These are phyloP conservation scores for Vanessa atalanta DNA, from an alignment of 1,140 invertebrate genomes.

Conservation along the genomic window DNA sequence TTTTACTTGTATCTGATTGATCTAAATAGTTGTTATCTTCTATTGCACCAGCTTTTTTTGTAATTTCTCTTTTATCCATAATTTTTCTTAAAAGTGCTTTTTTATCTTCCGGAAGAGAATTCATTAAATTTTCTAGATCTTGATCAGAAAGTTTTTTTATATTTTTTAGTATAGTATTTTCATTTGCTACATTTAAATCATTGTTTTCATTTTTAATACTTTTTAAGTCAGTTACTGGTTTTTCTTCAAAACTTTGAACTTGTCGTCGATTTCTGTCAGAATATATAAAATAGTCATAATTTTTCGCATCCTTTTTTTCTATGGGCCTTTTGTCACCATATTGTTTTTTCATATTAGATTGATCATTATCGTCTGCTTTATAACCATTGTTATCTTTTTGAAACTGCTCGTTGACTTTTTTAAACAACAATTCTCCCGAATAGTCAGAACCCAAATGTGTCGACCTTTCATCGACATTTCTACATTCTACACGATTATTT, in stretches of 20 bases:
- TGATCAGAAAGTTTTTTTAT: slow-evolving; percentile 65
- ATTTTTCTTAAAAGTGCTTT: slow-evolving; percentile 65
- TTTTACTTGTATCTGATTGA: slow-evolving; percentile 58
- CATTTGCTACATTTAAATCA: slow-evolving; percentile 29
- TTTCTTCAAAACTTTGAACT: slow-evolving; percentile 40
- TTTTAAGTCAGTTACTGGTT: slow-evolving; percentile 31
- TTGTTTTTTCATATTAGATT: slow-evolving; percentile 12
- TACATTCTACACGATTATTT: slow-evolving; percentile 2
- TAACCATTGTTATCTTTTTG: slow-evolving; percentile 12
- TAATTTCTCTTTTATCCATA: slow-evolving; percentile 73
- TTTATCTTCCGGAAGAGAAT: slow-evolving; percentile 68
- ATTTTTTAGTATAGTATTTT: slow-evolving; percentile 63
- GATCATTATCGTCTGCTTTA: slow-evolving; percentile 9
- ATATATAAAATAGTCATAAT: slow-evolving; percentile 22
- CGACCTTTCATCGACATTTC: slow-evolving; percentile 1
- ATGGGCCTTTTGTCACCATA: slow-evolving; percentile 18
- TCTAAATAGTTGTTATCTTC: slow-evolving; percentile 63
- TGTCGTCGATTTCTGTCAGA: slow-evolving; percentile 54
- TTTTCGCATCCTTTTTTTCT: slow-evolving; percentile 22
- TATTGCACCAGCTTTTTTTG: slow-evolving; percentile 67
- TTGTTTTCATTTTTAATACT: slow-evolving; percentile 37
- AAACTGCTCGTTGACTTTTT: slow-evolving; percentile 11
- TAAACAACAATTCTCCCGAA: slow-evolving; percentile 25
- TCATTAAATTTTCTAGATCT: slow-evolving; percentile 66
- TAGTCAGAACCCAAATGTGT: slow-evolving; percentile 3